Percentiles rank a stretch among this genome's conserved stretches.
Conservation (phyloP, 2,888 invertebrate species). For the Teleogryllus oceanicus region DNA sequence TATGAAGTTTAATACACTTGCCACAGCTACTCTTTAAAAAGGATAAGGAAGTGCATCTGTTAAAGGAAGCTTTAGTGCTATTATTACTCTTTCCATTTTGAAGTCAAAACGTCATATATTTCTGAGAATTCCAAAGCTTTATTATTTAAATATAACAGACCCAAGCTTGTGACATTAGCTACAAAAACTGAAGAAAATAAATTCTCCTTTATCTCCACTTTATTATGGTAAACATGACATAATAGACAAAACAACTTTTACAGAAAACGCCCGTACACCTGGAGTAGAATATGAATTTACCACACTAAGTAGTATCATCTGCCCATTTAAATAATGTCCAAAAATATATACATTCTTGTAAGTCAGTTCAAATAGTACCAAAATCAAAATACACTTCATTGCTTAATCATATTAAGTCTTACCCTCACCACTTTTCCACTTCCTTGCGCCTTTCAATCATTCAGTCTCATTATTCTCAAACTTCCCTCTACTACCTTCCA, state of each 20-base stretch:
- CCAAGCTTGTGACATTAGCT: background rate
- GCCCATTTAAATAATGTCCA: constrained; percentile 10
- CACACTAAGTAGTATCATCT: constrained; percentile 7
- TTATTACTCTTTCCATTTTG: background rate
- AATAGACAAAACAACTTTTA: constrained; percentile 2
- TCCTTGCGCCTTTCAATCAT: background rate
- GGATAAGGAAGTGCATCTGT: no score
- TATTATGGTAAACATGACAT: constrained; percentile 12
- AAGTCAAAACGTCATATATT: background rate
- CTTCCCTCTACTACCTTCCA: background rate
- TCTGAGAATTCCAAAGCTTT: background rate
- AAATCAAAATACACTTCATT: background rate
- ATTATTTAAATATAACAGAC: background rate
- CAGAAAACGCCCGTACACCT: background rate
- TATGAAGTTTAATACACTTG: no score
- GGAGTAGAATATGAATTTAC: background rate
- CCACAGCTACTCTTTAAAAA: no score
- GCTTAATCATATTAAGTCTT: background rate
- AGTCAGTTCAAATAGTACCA: constrained; percentile 18
- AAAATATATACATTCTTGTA: constrained; percentile 10
- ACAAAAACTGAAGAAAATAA: background rate
- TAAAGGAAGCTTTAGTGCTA: no score
- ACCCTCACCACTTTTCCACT: background rate
- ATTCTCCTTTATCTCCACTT: background rate
- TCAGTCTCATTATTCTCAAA: background rate